phyloP scores from a whole-genome alignment of 2,888 invertebrate genomes.

The Eristalinus aeneus region DNA sequence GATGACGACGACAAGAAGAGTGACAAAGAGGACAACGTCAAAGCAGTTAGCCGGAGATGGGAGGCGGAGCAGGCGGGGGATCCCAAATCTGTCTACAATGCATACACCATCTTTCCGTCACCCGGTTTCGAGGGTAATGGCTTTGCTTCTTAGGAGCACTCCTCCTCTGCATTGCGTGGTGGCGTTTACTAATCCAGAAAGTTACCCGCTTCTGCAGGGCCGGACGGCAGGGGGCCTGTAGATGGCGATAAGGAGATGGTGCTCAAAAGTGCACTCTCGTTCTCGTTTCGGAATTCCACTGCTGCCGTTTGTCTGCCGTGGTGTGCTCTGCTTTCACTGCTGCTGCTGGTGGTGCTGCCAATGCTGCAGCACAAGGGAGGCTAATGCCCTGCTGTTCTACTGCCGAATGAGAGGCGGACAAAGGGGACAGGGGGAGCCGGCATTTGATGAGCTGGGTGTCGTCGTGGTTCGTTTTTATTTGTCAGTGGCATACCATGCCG shows the following conservation, averaged over 20 bases:
- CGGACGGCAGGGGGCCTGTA: not conserved
- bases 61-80: not conserved
- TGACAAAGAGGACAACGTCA: constrained; percentile 5
- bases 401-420: not conserved
- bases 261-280: constrained; percentile 43
- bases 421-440: not conserved
- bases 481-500: constrained; percentile 24
- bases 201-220: constrained; percentile 36
- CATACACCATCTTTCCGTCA: constrained; percentile 9
- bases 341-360: constrained; percentile 21
- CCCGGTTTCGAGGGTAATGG: constrained; percentile 48
- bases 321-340: constrained; percentile 16
- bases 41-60: constrained; percentile 45
- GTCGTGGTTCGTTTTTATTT: constrained; percentile 56
- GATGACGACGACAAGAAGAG: not conserved
- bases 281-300: constrained; percentile 53
- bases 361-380: constrained; percentile 45
- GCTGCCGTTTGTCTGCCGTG: constrained; percentile 15
- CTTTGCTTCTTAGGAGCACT: constrained; percentile 23
- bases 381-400: constrained; percentile 61
- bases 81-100: constrained; percentile 42
- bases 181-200: constrained; percentile 47
- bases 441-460: constrained; percentile 6
- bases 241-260: constrained; percentile 9
- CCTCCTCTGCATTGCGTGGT: not conserved